phyloP scores from a whole-genome alignment of 2,797 vertebrate species.

The Tadarida brasiliensis region DNA sequence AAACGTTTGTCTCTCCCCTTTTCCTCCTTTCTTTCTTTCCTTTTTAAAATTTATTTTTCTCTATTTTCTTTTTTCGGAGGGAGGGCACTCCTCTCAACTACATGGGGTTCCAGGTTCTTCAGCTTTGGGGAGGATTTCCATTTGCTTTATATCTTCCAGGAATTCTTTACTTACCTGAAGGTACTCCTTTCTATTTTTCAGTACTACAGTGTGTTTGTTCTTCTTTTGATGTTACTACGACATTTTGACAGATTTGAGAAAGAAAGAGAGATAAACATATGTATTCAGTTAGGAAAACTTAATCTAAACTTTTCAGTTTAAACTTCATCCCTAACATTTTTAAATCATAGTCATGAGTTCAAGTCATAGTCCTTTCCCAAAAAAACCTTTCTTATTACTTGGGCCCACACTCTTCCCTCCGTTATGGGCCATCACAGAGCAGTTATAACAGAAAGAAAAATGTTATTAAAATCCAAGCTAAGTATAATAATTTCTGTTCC shows the following conservation, averaged over 20 bases:
- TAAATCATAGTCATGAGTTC: not conserved
- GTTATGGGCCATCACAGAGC: not conserved
- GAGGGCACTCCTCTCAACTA: not conserved
- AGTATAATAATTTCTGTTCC: not conserved
- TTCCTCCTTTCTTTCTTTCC: no score
- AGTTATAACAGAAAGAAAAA: not conserved
- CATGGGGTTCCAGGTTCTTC: not conserved
- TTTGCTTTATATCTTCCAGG: not conserved
- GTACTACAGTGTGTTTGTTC: not conserved
- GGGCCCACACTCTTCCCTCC: not conserved
- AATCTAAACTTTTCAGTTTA: constrained; percentile 35
- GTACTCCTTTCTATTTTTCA: not conserved
- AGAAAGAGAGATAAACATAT: not conserved
- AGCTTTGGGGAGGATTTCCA: not conserved
- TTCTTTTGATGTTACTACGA: constrained; percentile 23
- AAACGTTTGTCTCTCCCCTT: not conserved
- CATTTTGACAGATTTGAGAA: constrained; percentile 16
- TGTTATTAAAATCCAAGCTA: not conserved
- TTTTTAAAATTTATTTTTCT: not conserved
- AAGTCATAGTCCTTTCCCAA: not conserved
- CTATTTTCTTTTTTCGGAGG: not conserved
- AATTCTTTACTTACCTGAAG: not conserved
- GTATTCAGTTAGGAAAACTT: constrained; percentile 9
- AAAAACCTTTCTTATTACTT: not conserved
- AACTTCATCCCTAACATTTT: not conserved